Base-by-base conservation (phyloP, 2,113 vertebrate species). In the Pomatorhinus ruficollis region DNA sequence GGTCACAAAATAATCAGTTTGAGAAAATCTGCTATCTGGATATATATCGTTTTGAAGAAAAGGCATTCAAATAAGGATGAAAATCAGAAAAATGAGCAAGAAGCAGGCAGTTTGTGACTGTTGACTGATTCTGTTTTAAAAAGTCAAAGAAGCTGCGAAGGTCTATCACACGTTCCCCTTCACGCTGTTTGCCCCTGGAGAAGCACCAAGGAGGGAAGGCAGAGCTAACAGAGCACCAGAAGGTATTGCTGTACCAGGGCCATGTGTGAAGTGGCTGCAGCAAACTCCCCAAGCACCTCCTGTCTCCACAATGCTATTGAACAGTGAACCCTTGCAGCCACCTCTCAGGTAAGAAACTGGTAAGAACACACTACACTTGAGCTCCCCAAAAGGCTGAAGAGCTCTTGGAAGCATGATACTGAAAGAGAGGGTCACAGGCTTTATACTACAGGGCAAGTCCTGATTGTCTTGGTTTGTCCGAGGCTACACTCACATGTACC, bases 201-300 rank as follows among this genome's bases (percentile, higher is more conserved):
- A 71, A 59, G 81, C 30, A 42, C 20, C 23, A 16, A 39, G 50
- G 28, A 45, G 27, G 28, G 25, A 56, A 56, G 35, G 65, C 52
- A 76, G 28, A 21, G 59, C 60, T 61, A 27, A 16, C 15, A 54
- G 64, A 2, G 0, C 30, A 33, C 39, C 30, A 42, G 52, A 30
- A 74, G 65, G 9, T 39, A 5, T 10, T 15, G 37, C 7, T 1
- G 30, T 11, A 27, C n/a, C 59, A 72, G 31, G 54, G 37, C 52
- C 49, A 21, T 0, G 0, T 6, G 14, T 27, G 52, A 44, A 74
- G 61, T 1, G 0, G 23, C 60, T 82, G 60, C 61, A 59, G 15
- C 7, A 25, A 77, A 50, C 28, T 66, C 76, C n/a, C 23, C 50
- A n/a, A 83, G 45, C 47, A 33, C 6, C 57, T 90, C 52, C 56